A percentile compares a stretch with the other conserved stretches of the same genome.
These are phyloP conservation scores for Aspidapion aeneum DNA, from an alignment of 2,888 invertebrate species.

Conservation along the genomic window DNA sequence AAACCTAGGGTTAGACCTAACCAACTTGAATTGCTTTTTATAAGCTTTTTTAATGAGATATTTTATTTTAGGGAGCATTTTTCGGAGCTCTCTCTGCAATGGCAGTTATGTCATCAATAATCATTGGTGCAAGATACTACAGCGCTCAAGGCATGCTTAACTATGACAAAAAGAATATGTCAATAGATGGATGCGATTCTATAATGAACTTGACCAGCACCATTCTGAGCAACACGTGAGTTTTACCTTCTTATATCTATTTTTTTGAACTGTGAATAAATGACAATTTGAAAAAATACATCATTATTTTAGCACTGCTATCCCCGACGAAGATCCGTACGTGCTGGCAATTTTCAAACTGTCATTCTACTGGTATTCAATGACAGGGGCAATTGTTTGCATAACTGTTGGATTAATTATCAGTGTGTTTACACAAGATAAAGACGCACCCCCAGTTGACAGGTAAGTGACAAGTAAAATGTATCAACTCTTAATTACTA, in stretches of 20 bases:
- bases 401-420: slow-evolving; percentile 29
- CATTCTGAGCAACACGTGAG: slow-evolving; percentile 3
- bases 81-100: slow-evolving; percentile 30
- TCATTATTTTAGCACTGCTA: slow-evolving; percentile 5
- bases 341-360: slow-evolving; percentile 26
- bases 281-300: background rate
- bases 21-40: too few species aligned
- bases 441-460: slow-evolving; percentile 25
- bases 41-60: too few species aligned
- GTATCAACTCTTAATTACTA: too few species aligned
- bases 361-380: slow-evolving; percentile 34
- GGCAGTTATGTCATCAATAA: slow-evolving; percentile 20
- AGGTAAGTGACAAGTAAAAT: slow-evolving; percentile 12
- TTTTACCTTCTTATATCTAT: background rate
- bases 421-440: slow-evolving; percentile 29
- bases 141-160: slow-evolving; percentile 24
- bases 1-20: too few species aligned
- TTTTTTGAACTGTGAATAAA: background rate
- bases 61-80: slow-evolving; percentile 33
- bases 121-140: slow-evolving; percentile 31
- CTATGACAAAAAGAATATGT: slow-evolving; percentile 29
- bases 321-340: background rate
- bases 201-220: slow-evolving; percentile 12
- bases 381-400: slow-evolving; percentile 26
- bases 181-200: slow-evolving; percentile 30